These are phyloP conservation scores for Falco berigora DNA, from an alignment of 2,797 vertebrate species.

Conservation along the genomic window DNA sequence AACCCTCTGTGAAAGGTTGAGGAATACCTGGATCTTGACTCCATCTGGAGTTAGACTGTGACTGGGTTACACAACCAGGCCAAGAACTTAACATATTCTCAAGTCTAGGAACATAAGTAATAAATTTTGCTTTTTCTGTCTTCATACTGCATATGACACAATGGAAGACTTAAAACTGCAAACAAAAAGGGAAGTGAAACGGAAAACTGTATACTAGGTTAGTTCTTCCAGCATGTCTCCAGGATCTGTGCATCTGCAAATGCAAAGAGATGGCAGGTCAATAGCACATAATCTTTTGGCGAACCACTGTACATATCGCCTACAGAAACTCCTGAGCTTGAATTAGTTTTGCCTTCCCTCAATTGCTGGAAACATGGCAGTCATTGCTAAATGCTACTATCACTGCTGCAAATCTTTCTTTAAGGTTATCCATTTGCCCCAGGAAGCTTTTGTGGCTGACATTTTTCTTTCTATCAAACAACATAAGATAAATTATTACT, in stretches of 20 bases:
- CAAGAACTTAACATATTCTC: neutral
- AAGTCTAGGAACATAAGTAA: neutral
- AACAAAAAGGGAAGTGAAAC: neutral
- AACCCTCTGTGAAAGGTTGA: neutral
- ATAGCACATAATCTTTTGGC: neutral
- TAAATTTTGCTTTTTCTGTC: neutral
- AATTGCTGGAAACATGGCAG: neutral
- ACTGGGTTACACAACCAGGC: neutral
- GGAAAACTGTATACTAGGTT: neutral
- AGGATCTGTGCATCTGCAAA: neutral
- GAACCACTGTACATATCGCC: neutral
- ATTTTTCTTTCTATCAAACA: slow-evolving; percentile 18
- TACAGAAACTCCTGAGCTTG: neutral
- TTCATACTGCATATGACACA: neutral
- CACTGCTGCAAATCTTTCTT: slow-evolving; percentile 8
- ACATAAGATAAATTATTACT: slow-evolving; percentile 18
- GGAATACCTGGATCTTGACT: neutral
- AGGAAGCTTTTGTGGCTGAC: slow-evolving; percentile 15
- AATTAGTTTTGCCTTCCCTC: neutral
- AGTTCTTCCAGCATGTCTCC: neutral
- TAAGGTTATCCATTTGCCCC: slow-evolving; percentile 10
- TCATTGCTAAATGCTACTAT: neutral
- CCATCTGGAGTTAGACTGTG: neutral
- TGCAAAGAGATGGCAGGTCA: neutral
- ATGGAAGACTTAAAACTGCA: neutral